Base-by-base conservation (phyloP, 30 jellyfish, hydroid and myxozoan genomes). In the Hydractinia echinata region DNA sequence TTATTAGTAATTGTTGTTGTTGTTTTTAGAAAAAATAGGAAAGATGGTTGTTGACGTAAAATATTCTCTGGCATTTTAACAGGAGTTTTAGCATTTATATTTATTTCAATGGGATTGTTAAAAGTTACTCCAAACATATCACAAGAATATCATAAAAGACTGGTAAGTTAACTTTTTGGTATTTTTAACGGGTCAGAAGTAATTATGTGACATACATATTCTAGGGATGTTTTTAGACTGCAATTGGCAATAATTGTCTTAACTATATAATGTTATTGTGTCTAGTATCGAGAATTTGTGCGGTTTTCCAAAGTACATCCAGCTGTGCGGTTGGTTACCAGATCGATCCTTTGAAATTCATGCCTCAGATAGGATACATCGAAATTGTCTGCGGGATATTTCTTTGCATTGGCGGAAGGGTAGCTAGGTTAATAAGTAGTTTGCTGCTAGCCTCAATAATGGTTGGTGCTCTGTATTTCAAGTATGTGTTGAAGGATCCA, bases 391-490 rank as follows among this genome's bases (percentile, higher is more conserved):
- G 88, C n/a, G 96, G 91, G 7, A 68, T 83, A 13, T 77, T 90
- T 62, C 81, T 92, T 13, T 81, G 86, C 48, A 30, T 86, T 53
- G 98, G 98, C 21, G 95, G 96, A 39, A 81, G 96, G 51, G 51
- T 73, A 21, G 16, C 84, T 18, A 83, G 79, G 76, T 21, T 92
- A 84, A 53, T 92, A 14, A 79, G 98, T 82, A 82, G 93, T 55
- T 77, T 86, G 53, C 39, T 84, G 50, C 77, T 92, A 44, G 81
- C 96, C 6, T 92, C 98, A 4, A 61, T 92, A 14, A 83, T 86
- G 92, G 80, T 92, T 76, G 96, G 98, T 61, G 98, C 95, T 3
- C 50, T 92, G 96, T 92, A 92, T 52, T 67, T 90, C 21, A 77
- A 50, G 21, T 55, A 86, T 67, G 68, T 44, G 69, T 61, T 87